Base-by-base conservation (phyloP, 1,140 invertebrate species). In the Acarapis woodi region DNA sequence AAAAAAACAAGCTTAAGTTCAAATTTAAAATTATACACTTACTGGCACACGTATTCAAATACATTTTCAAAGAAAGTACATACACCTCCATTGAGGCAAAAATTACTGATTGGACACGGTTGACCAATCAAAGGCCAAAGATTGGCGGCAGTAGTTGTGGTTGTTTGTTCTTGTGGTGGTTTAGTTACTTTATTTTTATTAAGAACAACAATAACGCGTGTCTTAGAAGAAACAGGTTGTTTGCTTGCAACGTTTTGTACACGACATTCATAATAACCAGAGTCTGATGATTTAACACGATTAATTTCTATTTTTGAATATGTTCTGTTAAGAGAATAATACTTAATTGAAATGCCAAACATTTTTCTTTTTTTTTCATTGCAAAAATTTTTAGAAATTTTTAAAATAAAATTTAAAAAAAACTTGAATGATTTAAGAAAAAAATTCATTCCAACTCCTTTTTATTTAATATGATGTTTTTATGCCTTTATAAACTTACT, bases 31-130 rank as follows among this genome's bases (percentile, higher is more conserved):
- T 14, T n/a, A 19, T 16, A 25, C 16, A 54, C 58, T 71, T 59
- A 78, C 73, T 68, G 68, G 68, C 73, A 78, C 54, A 68, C 70
- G 51, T 68, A 65, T 56, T 72, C 69, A 51, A 64, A 63, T 44
- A 76, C 65, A 46, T 66, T 64, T 55, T 70, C 64, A 57, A 74
- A 71, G 58, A 68, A 71, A 51, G 70, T 63, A 56, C 73, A 78
- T 40, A 68, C 71, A 53, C 73, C 73, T 47, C 70, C 70, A 50
- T 78, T 75, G 55, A 75, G 66, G 57, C 73, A 78, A 55, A 64
- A 68, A 40, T 61, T 59, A 40, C 62, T 57, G 37, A 54, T 52
- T 26, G 68, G 68, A 54, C 70, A 72, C 36, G 66, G 66, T 40
- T 26, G 37, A 5, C 20, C 38, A 4, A 39, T 40, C 9, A 39